These are phyloP conservation scores for Nyctereutes procyonoides DNA, from an alignment of 2,113 vertebrate species.

Conservation along the genomic window DNA sequence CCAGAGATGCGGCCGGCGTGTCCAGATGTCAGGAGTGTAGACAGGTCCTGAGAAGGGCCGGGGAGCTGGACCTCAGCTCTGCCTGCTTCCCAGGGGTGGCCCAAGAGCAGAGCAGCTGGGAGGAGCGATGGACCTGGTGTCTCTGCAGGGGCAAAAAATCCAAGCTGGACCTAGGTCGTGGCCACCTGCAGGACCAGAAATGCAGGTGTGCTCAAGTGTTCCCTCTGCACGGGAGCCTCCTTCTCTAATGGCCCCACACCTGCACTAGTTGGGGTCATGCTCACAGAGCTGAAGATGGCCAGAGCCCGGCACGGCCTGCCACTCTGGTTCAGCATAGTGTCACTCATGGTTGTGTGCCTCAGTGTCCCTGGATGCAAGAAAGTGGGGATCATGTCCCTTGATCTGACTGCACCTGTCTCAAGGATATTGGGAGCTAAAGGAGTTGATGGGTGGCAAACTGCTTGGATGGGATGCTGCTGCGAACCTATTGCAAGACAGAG, in stretches of 20 bases:
- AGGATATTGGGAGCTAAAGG: neutral
- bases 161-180: neutral
- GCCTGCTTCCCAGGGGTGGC: neutral
- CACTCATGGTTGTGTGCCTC: neutral
- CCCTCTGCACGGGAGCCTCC: fast-evolving
- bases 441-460: neutral
- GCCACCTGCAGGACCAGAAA: neutral
- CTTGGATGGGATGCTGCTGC: neutral
- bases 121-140: neutral
- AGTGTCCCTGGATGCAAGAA: neutral
- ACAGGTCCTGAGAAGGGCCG: neutral
- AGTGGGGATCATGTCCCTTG: neutral
- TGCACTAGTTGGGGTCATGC: neutral
- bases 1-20: neutral
- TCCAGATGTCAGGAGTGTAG: neutral
- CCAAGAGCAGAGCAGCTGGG: neutral
- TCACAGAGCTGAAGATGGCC: fast-evolving
- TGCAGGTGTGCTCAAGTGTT: neutral
- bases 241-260: neutral
- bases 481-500: neutral
- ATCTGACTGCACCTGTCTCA: neutral
- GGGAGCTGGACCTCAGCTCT: neutral
- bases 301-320: neutral
- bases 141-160: neutral
- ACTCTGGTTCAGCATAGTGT: neutral